phyloP scores from a whole-genome alignment of 2,797 vertebrate genomes.

The Lithobates sylvaticus region DNA sequence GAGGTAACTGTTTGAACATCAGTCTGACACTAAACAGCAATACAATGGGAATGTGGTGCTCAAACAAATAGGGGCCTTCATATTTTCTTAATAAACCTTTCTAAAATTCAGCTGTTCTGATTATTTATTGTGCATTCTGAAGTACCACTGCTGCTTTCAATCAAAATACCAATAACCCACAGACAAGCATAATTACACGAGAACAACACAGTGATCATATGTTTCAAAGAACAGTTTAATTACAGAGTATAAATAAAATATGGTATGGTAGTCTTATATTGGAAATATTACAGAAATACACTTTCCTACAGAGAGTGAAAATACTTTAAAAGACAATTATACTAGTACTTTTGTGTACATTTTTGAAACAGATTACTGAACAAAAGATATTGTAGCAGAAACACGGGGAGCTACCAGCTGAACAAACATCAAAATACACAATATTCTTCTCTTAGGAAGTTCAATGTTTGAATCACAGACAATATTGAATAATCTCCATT shows the following conservation, averaged over 20 bases:
- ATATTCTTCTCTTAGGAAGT: conserved; percentile 81
- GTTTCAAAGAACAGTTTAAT: conserved; percentile 81
- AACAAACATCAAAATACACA: conserved; percentile 85
- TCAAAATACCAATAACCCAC: background rate
- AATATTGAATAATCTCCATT: conserved; percentile 70
- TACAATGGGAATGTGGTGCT: background rate
- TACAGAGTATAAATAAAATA: conserved; percentile 82
- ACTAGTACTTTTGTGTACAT: conserved; percentile 80
- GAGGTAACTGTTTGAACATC: background rate
- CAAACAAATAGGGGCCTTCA: background rate
- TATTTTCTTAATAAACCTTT: background rate
- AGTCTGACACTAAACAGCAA: background rate
- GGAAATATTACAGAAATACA: conserved; percentile 80
- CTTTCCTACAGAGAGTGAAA: conserved; percentile 79
- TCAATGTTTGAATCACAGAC: conserved; percentile 82
- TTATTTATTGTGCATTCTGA: background rate
- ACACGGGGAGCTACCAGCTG: conserved; percentile 78
- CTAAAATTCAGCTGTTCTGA: background rate
- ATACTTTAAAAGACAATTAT: conserved; percentile 82
- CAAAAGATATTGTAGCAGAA: conserved; percentile 77
- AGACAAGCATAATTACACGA: background rate
- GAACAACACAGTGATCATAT: conserved; percentile 65
- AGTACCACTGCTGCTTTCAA: background rate
- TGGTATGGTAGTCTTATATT: conserved; percentile 78
- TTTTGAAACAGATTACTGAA: conserved; percentile 81